These are phyloP conservation scores for Heterohyrax brucei DNA, from an alignment of 2,797 vertebrate species.

Conservation along the genomic window DNA sequence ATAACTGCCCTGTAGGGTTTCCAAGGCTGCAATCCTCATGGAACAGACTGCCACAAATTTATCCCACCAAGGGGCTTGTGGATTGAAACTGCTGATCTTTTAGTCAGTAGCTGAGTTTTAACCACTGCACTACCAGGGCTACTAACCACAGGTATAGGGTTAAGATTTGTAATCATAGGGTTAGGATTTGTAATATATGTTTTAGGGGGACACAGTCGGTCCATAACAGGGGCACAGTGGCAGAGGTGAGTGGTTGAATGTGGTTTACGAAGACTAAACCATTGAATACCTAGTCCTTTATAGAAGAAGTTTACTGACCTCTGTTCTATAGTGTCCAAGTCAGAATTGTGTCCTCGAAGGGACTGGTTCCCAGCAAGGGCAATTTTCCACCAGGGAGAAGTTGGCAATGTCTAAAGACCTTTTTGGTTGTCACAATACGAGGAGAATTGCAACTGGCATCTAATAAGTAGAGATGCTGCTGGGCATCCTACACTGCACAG, in stretches of 20 bases:
- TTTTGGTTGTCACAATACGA: not conserved
- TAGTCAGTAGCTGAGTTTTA: not conserved
- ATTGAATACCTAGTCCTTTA: not conserved
- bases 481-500: not conserved
- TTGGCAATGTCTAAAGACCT: not conserved
- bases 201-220: not conserved
- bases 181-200: not conserved
- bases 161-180: no score
- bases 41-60: not conserved
- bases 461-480: not conserved
- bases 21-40: not conserved
- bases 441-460: not conserved
- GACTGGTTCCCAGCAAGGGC: not conserved
- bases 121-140: not conserved
- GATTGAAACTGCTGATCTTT: not conserved
- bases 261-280: not conserved
- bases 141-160: not conserved
- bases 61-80: not conserved
- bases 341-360: not conserved
- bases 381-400: not conserved
- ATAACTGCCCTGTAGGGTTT: not conserved
- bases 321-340: not conserved
- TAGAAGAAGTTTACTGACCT: not conserved
- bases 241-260: not conserved
- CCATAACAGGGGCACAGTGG: not conserved